Base-by-base conservation (phyloP, 2,113 vertebrate species). In the Sinocyclocheilus rhinocerous region DNA sequence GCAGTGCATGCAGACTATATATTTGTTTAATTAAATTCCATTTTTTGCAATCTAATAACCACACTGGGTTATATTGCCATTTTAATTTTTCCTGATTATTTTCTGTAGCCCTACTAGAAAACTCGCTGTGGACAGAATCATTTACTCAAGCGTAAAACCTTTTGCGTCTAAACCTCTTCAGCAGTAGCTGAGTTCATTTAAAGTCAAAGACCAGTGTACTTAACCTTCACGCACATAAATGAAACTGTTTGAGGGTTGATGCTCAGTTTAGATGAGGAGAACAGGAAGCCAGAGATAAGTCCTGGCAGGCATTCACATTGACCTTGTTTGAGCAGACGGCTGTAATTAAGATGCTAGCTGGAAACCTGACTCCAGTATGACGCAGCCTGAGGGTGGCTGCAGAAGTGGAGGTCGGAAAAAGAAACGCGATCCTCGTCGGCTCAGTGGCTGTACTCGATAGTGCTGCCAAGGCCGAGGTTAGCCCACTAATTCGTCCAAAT, bases 391-490 rank as follows among this genome's bases (percentile, higher is more conserved):
- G 87, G 88, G 86, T 89, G 91, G 89, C 85, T 93, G 93, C 92
- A 93, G 92, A 92, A 86, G 85, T 81, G 85, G 91, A 92, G 91
- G 91, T 91, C 87, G 94, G 94, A 95, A 95, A 95, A 93, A 93
- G 89, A 91, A 89, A 92, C 86, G 89, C 88, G 84, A 90, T 89
- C 88, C 87, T 86, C 88, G 87, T 88, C 63, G 88, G 92, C 88
- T 93, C 91, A 93, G 93, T 90, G 94, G 94, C 91, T 85, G n/a
- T 63, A 85, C 36, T 87, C 65, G 39, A 48, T n/a, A 22, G 72
- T 42, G 84, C 90, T 94, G 92, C 94, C 93, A 94, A 92, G 82
- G 81, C 90, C 83, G 79, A 93, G 90, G 92, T 92, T 90, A 90
- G 92, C 92, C 91, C 89, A 91, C 92, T 90, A 94, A 94, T 94